Conservation (phyloP, 2,113 vertebrate genomes). For the Aspidoscelis tigris region DNA sequence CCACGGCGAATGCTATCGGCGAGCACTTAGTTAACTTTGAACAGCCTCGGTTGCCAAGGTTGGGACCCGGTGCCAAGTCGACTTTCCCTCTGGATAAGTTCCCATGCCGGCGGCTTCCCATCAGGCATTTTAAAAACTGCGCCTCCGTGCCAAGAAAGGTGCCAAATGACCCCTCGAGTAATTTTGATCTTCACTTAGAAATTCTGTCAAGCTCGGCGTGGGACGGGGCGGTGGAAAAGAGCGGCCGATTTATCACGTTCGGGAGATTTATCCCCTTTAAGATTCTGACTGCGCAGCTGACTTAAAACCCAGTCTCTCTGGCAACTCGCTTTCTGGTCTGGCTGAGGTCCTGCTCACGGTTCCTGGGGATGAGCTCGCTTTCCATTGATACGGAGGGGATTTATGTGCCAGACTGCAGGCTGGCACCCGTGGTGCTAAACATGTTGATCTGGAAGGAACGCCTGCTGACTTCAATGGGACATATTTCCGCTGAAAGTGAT, state of each 20-base stretch:
- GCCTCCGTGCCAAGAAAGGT: constrained; percentile 65
- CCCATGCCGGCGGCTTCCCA: constrained; percentile 67
- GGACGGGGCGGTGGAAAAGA: background rate
- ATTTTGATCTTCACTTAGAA: constrained; percentile 67
- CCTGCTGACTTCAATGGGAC: background rate
- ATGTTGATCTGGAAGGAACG: background rate
- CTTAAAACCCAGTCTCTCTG: constrained; percentile 36
- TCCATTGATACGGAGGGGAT: constrained; percentile 59
- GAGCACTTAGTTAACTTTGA: constrained; percentile 60
- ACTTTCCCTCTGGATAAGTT: constrained; percentile 57
- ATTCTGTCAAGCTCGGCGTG: constrained; percentile 43
- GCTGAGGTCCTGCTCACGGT: constrained; percentile 23
- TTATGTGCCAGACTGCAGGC: constrained; percentile 10
- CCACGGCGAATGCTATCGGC: constrained; percentile 51
- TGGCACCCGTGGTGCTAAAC: background rate
- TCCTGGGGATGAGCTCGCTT: constrained; percentile 45
- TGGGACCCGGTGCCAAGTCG: constrained; percentile 61
- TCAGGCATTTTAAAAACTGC: constrained; percentile 56
- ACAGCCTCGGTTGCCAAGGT: constrained; percentile 61
- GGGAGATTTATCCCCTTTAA: constrained; percentile 53
- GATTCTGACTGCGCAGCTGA: constrained; percentile 52
- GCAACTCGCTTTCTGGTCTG: constrained; percentile 25
- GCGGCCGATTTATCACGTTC: constrained; percentile 19
- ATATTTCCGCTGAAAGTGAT: background rate
- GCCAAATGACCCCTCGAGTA: constrained; percentile 63